These are phyloP conservation scores for Thamnophis elegans DNA, from an alignment of 2,797 vertebrate species.

Conservation along the genomic window DNA sequence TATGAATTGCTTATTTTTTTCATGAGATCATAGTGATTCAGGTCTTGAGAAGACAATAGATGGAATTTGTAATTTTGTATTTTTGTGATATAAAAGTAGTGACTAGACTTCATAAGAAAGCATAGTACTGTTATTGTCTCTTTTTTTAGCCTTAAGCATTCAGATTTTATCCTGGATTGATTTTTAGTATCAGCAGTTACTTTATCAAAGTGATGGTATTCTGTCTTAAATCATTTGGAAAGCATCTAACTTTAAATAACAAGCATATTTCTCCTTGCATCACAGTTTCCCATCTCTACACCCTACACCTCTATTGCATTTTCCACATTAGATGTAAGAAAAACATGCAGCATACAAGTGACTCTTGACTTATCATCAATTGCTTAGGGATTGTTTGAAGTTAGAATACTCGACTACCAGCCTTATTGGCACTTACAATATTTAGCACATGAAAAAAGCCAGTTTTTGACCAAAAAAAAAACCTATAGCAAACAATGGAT, in stretches of 20 bases:
- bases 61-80: slow-evolving; percentile 12
- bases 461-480: background rate
- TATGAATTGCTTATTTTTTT: background rate
- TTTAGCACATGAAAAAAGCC: background rate
- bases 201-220: background rate
- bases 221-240: background rate
- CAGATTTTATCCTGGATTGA: background rate
- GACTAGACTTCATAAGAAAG: background rate
- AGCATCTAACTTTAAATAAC: background rate
- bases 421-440: background rate
- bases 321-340: background rate
- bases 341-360: background rate
- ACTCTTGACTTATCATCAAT: background rate
- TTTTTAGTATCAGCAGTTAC: background rate
- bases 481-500: background rate
- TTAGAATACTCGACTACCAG: background rate
- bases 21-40: slow-evolving; percentile 21
- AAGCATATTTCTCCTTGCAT: background rate
- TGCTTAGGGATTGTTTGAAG: background rate
- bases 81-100: background rate
- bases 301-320: background rate
- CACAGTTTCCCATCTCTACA: background rate
- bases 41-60: background rate
- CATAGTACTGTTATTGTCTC: background rate
- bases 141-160: background rate